phyloP scores from a whole-genome alignment of 1,140 invertebrate genomes.

The Nebria ingens region DNA sequence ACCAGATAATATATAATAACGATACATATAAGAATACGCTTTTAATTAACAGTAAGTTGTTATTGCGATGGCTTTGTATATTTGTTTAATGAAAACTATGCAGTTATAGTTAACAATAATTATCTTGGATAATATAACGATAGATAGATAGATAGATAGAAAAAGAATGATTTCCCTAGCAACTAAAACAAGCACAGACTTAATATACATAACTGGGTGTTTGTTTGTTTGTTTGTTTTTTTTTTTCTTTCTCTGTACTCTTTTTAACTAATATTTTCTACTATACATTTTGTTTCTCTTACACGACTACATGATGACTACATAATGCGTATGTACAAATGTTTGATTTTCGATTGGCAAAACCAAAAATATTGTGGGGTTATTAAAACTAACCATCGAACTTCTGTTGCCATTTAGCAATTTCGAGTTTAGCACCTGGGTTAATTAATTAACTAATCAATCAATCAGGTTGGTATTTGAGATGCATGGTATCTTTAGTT shows the following conservation, averaged over 20 bases:
- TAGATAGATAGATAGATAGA: too few species aligned
- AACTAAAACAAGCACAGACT: not conserved
- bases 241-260: not conserved
- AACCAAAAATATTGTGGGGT: not conserved
- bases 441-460: too few species aligned
- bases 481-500: too few species aligned
- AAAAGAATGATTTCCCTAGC: not conserved
- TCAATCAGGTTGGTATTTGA: constrained; percentile 5
- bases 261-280: not conserved
- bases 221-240: not conserved
- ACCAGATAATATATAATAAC: too few species aligned
- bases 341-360: constrained; percentile 22
- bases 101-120: too few species aligned
- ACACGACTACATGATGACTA: constrained; percentile 32
- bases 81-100: too few species aligned
- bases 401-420: not conserved
- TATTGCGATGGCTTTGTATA: too few species aligned
- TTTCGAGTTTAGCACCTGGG: constrained; percentile 1
- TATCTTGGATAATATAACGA: not conserved
- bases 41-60: too few species aligned
- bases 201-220: too few species aligned
- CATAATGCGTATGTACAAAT: constrained; percentile 35
- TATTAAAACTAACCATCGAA: constrained; percentile 7
- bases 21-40: too few species aligned
- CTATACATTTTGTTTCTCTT: not conserved